Conservation (phyloP, 1,140 invertebrate species). For the Nebria ingens region DNA sequence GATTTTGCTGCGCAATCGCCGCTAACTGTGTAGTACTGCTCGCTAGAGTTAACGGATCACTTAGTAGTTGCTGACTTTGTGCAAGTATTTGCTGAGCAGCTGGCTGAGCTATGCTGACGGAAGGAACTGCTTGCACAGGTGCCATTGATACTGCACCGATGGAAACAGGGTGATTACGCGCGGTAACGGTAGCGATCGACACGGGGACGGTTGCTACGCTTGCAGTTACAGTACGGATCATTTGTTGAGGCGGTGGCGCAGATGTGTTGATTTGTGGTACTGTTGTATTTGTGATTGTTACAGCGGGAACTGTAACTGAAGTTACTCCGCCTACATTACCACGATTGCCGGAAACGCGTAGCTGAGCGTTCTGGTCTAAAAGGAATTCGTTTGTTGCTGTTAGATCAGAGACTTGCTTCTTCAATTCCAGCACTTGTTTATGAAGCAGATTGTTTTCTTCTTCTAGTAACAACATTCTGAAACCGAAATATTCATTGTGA, state of each 20-base stretch:
- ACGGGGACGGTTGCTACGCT: constrained; percentile 54
- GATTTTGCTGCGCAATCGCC: constrained; percentile 28
- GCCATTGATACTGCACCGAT: constrained; percentile 46
- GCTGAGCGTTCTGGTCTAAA: constrained; percentile 67
- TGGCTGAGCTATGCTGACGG: constrained; percentile 48
- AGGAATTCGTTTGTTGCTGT: constrained; percentile 75
- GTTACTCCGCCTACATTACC: constrained; percentile 39
- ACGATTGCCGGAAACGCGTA: constrained; percentile 53
- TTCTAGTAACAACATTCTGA: constrained; percentile 47
- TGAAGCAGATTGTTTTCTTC: constrained; percentile 63
- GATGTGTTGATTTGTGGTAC: constrained; percentile 34
- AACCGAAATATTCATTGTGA: neutral
- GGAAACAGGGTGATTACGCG: constrained; percentile 37
- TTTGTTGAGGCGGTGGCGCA: constrained; percentile 38
- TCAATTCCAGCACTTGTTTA: constrained; percentile 62
- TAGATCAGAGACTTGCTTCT: constrained; percentile 54
- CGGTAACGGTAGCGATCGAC: constrained; percentile 44
- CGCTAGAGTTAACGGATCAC: constrained; percentile 30
- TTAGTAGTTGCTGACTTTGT: constrained; percentile 33
- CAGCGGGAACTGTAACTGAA: constrained; percentile 45
- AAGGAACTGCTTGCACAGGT: constrained; percentile 44
- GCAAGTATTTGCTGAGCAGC: constrained; percentile 34
- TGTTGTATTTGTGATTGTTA: constrained; percentile 45
- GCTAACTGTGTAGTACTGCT: constrained; percentile 29
- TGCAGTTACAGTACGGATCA: constrained; percentile 47